phyloP scores from a whole-genome alignment of 2,113 vertebrate genomes.

The Calidris pygmaea region DNA sequence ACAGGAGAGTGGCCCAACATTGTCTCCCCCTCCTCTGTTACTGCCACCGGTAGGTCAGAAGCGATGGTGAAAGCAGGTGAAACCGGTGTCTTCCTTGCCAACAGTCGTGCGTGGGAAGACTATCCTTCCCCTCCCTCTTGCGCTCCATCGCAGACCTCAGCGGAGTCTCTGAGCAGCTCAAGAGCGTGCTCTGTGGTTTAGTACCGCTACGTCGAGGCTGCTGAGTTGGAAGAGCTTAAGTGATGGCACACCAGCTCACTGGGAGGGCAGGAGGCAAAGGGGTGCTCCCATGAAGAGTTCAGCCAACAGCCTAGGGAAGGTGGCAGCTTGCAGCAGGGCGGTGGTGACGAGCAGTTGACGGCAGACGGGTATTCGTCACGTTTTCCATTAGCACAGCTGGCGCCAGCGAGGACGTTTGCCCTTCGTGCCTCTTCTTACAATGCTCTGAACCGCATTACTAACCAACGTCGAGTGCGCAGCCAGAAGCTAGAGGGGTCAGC shows the following conservation, averaged over 20 bases:
- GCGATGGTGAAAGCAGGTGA: background rate
- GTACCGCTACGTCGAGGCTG: background rate
- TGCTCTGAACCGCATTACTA: background rate
- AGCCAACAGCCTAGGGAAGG: accelerated
- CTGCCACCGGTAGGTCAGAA: background rate
- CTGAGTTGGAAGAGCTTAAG: background rate
- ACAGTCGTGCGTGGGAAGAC: accelerated
- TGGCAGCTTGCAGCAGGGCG: background rate
- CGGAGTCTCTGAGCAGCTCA: background rate
- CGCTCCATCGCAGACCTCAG: background rate
- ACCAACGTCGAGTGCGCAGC: accelerated
- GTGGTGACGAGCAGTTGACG: background rate
- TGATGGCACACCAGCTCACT: background rate
- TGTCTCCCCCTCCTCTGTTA: accelerated
- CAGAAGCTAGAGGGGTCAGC: background rate
- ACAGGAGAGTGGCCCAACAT: background rate
- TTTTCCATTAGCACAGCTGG: background rate
- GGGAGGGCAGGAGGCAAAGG: accelerated
- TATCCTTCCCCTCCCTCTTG: background rate
- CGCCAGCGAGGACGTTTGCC: background rate
- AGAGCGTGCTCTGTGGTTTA: background rate
- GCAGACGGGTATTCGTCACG: background rate
- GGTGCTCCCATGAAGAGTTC: accelerated
- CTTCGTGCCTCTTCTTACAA: background rate
- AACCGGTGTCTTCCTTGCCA: background rate